Evolutionary conservation across 2,888 invertebrate species (phyloP).

Genomic region (Noctua pronuba): DNA sequence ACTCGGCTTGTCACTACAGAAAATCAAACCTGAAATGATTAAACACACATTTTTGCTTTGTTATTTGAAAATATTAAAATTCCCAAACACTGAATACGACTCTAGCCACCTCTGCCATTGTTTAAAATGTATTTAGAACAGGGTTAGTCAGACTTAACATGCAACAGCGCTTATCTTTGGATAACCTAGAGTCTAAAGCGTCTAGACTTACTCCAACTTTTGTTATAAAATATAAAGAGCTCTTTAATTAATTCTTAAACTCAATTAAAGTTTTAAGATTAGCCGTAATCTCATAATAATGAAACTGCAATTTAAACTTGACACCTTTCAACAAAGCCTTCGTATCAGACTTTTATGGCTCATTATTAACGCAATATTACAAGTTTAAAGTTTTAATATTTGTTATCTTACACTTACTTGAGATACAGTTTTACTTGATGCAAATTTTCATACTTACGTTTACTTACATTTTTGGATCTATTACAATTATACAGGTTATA

Average conservation of each 20-base stretch:
- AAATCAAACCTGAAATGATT: not conserved
- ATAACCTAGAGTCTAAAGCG: constrained; percentile 5
- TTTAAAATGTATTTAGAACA: constrained; percentile 52
- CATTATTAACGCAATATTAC: constrained; percentile 1
- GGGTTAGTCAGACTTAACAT: constrained; percentile 25
- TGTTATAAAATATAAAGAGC: constrained; percentile 34
- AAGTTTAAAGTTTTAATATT: not conserved
- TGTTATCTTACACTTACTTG: too few relatives aligned
- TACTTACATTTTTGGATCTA: not conserved
- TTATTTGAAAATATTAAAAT: not conserved
- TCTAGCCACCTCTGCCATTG: constrained; percentile 7
- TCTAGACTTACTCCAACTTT: constrained; percentile 16
- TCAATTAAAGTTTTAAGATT: constrained; percentile 21
- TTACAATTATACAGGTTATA: too few relatives aligned
- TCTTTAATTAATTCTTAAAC: constrained; percentile 16
- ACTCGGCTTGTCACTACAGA: not conserved
- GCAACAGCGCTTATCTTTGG: constrained; percentile 45
- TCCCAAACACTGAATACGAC: not conserved
- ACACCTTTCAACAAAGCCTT: constrained; percentile 23
- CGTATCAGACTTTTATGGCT: constrained; percentile 1
- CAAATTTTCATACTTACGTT: not conserved
- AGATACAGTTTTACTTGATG: not conserved
- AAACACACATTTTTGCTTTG: not conserved
- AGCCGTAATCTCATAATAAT: constrained; percentile 41
- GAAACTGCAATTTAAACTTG: constrained; percentile 30